Conservation (phyloP, 2,113 vertebrate genomes). For the Apus apus region DNA sequence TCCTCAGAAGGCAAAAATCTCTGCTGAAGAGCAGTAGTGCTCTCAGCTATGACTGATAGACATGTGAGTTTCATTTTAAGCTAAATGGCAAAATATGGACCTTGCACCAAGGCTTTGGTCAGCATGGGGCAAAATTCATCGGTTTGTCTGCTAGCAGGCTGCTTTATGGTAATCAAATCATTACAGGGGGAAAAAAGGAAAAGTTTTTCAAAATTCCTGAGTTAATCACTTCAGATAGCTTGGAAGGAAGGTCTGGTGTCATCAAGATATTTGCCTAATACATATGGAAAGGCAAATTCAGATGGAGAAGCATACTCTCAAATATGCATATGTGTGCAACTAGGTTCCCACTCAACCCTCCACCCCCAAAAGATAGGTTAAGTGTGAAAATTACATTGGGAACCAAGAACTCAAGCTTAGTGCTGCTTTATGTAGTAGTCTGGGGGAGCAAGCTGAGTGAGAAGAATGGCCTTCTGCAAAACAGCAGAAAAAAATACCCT, state of each 20-base stretch:
- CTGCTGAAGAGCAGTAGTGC: background rate
- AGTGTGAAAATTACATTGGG: background rate
- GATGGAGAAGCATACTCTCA: background rate
- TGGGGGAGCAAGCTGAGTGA: background rate
- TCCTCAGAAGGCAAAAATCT: conserved; percentile 27
- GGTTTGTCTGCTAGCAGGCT: background rate
- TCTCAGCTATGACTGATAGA: background rate
- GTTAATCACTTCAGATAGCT: background rate
- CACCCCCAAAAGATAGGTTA: background rate
- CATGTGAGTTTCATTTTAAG: background rate
- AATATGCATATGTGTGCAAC: background rate
- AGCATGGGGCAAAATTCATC: background rate
- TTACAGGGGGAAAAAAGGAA: background rate
- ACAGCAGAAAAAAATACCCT: background rate
- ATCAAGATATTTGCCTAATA: background rate
- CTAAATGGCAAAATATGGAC: background rate
- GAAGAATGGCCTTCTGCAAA: background rate
- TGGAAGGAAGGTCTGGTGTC: background rate
- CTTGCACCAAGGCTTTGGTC: background rate
- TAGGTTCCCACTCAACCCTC: background rate
- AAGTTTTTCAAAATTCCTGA: background rate
- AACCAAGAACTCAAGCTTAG: background rate
- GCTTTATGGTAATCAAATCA: background rate
- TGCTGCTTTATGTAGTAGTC: background rate
- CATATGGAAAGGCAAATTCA: background rate